These are phyloP conservation scores for Pseudorasbora parva DNA, from an alignment of 2,113 vertebrate genomes.

Conservation along the genomic window DNA sequence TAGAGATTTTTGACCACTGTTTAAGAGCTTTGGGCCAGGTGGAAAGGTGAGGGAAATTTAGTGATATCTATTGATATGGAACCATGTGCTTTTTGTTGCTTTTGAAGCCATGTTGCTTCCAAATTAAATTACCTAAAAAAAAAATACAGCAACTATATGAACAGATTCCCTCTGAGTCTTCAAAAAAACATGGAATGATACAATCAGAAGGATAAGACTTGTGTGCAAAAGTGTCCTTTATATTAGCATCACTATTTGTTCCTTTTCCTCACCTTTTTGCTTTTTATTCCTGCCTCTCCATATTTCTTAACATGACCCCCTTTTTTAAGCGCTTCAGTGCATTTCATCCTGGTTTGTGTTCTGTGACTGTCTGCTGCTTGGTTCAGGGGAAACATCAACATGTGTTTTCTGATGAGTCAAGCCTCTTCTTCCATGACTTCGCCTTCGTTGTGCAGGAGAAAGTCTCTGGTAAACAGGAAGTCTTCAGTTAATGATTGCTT, in stretches of 20 bases:
- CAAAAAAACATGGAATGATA: slow-evolving; percentile 8
- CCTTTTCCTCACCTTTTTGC: slow-evolving; percentile 11
- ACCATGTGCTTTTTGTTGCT: neutral
- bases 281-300: neutral
- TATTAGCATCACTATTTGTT: slow-evolving; percentile 8
- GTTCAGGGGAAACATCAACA: slow-evolving; percentile 77
- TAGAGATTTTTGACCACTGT: neutral
- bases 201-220: neutral
- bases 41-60: neutral
- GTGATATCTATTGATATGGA: neutral
- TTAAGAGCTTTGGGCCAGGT: neutral
- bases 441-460: slow-evolving; percentile 71
- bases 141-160: neutral
- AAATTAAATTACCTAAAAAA: neutral
- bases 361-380: slow-evolving; percentile 54
- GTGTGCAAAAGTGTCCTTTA: slow-evolving; percentile 2
- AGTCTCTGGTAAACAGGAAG: slow-evolving; percentile 57
- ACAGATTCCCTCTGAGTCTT: neutral
- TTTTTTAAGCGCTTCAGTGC: neutral
- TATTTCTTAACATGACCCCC: neutral
- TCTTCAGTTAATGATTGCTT: neutral
- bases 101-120: neutral
- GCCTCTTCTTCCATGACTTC: slow-evolving; percentile 65
- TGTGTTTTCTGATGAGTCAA: slow-evolving; percentile 72
- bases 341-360: slow-evolving; percentile 20